Base-by-base conservation (phyloP, 2,888 invertebrate species). In the Teinopalpus imperialis region DNA sequence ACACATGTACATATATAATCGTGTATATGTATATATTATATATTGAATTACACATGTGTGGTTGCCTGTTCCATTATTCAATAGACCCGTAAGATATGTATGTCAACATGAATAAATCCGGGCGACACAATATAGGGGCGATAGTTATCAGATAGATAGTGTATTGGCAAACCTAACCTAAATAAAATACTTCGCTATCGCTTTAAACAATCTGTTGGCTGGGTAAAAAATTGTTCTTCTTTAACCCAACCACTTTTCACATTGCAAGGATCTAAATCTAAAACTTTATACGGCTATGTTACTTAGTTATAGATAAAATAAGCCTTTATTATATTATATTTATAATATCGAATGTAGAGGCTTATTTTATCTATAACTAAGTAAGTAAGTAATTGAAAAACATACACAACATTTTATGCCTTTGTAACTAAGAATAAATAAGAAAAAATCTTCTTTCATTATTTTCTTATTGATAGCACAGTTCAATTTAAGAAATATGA, bases 101-200 rank as follows among this genome's bases (percentile, higher is more conserved):
- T 41, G 40, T 31, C 23, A 23, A 31, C 16, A 23, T 10, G 30
- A 30, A 23, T 30, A 14, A 30, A 23, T 30, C 30, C 6, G 7
- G 10, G 7, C 7, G 14, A 6, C 21, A 8, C n/a, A 6, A 13
- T 5, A 21, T 3, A 21, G 9, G 9, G 20, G 23, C 31, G 23
- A 21, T 31, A 31, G 21, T 41, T 23, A 41, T 41, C 40, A 16
- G 13, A 16, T 8, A 41, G 9, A 23, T 37, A 24, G 36, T 36
- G 16, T 26, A 26, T 37, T 37, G 37, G 37, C 18, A 40, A 40
- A 40, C 39, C 18, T 18, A 18, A 42, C 42, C 13, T 35, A 35
- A 29, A 35, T 43, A 34, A 43, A 35, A 43, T 13, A 35, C 20
- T 13, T 27, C 14, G 4, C 31, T 24, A 35, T 43, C 43, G 43